phyloP scores from a whole-genome alignment of 2,797 vertebrate species.

The Xyrichtys novacula region DNA sequence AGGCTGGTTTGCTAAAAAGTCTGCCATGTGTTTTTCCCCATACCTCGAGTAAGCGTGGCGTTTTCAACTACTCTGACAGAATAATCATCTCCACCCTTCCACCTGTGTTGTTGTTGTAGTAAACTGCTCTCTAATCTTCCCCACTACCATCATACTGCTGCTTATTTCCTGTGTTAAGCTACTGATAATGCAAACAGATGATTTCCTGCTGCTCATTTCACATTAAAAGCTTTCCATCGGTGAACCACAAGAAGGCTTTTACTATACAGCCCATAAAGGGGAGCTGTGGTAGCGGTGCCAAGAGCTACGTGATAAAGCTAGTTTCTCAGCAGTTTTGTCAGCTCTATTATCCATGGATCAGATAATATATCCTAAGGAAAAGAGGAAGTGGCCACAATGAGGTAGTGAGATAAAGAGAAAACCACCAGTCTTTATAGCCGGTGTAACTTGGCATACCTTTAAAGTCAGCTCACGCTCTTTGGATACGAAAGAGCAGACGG shows the following conservation, averaged over 20 bases:
- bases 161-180: constrained; percentile 29
- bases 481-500: background rate
- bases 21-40: background rate
- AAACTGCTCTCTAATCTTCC: background rate
- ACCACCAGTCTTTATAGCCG: background rate
- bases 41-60: too few species aligned
- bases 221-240: constrained; percentile 37
- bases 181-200: constrained; percentile 33
- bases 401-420: constrained; percentile 4
- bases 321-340: background rate
- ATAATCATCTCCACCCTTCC: background rate
- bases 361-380: background rate
- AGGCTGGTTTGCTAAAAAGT: background rate
- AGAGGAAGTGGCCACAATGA: background rate
- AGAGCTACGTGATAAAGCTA: constrained; percentile 1
- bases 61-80: too few species aligned
- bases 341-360: background rate
- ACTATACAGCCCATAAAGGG: constrained; percentile 17
- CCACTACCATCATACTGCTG: background rate
- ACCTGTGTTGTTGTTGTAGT: background rate
- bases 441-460: background rate
- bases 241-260: constrained; percentile 48
- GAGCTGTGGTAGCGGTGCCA: constrained; percentile 2
- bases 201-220: constrained; percentile 23
- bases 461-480: too few species aligned